Base-by-base conservation (phyloP, 1,140 invertebrate species). In the Panonychus citri region DNA sequence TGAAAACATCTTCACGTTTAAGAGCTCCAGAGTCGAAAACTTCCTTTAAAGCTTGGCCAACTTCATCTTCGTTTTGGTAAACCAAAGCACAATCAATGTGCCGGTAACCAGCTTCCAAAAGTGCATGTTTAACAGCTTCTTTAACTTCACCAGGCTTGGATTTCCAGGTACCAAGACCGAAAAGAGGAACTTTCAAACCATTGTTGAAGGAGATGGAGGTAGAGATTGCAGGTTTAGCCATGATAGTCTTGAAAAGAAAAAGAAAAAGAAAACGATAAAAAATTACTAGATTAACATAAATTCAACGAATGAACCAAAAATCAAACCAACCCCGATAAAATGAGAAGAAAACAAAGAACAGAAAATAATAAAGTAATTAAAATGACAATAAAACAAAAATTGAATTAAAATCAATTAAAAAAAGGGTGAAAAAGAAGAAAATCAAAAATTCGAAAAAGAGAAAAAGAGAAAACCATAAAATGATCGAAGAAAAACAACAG, bases 1-100 rank as follows among this genome's bases (percentile, higher is more conserved):
- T 75, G 62, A 87, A 83, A 50, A 94, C 59, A 42, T 94, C 85
- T 63, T 89, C 80, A 59, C 89, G 74, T 63, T 77, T 80, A 10
- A 85, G 72, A 13, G 15, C 48, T 50, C 55, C 55, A 19, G n/a
- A 21, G 5, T 26, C 28, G 17, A 56, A 25, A 1, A 34, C 26
- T 39, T 56, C 25, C n/a, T 50, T 51, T 19, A 56, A 12, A 21
- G 55, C 55, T 56, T 51, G 12, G 7, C 55, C 55, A 28, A 56
- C 48, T 50, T 49, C 55, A 24, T 34, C 19, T 50, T 56, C 55
- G 24, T 56, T 56, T 3, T 17, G 4, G 21, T 56, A 56, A 30
- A 48, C 21, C 3, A 25, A 26, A 17, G 54, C 54, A 34, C 54
- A 55, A 46, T 55, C 54, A 21, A 55, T 55, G 27, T 55, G 54